Percentiles rank a stretch among this genome's conserved stretches.
These are phyloP conservation scores for Monodelphis domestica DNA, from an alignment of 2,797 vertebrate species.

Conservation along the genomic window DNA sequence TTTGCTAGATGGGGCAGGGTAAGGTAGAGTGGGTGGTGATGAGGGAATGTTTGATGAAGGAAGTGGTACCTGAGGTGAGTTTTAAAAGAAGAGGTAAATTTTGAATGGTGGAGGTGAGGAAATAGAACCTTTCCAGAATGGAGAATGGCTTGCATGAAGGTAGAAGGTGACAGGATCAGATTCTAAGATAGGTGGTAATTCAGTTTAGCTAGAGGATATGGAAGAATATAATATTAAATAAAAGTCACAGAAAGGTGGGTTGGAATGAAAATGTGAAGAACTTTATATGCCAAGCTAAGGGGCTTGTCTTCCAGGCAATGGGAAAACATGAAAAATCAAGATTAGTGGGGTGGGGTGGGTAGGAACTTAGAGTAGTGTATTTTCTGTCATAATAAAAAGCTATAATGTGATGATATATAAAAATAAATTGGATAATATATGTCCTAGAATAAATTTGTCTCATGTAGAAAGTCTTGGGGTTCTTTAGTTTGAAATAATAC, in stretches of 20 bases:
- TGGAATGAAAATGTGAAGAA: neutral
- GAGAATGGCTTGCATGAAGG: neutral
- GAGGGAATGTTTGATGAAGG: neutral
- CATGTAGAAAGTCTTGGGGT: neutral
- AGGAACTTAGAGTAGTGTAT: neutral
- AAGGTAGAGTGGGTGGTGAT: neutral
- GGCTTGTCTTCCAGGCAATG: neutral
- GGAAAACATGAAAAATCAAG: neutral
- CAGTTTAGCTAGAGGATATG: neutral
- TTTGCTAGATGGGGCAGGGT: neutral
- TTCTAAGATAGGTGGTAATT: no score
- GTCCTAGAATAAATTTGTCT: neutral
- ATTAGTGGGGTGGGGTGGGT: neutral
- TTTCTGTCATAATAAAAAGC: neutral
- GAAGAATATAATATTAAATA: neutral
- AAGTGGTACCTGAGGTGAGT: no score
- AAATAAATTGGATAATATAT: neutral
- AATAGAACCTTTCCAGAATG: neutral
- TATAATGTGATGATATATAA: neutral
- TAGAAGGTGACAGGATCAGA: neutral
- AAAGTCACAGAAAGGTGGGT: neutral
- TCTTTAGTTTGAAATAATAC: neutral
- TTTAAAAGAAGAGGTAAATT: neutral
- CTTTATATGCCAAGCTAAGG: no score
- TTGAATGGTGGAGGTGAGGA: neutral